These are phyloP conservation scores for Trisateles emortualis DNA, from an alignment of 2,888 invertebrate genomes.

Conservation along the genomic window DNA sequence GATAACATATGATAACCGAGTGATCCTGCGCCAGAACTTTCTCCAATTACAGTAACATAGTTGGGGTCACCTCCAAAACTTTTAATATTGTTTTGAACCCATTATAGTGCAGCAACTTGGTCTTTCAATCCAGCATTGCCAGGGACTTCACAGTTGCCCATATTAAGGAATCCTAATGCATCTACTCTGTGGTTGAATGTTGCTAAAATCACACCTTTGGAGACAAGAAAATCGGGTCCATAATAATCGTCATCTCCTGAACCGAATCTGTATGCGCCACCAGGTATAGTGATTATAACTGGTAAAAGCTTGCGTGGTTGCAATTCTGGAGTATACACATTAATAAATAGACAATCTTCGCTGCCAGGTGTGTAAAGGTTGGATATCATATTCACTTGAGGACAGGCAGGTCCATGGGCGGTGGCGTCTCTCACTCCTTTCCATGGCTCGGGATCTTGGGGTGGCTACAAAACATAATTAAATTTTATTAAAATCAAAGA, in stretches of 20 bases:
- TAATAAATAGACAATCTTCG: constrained; percentile 49
- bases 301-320: constrained; percentile 38
- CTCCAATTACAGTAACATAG: constrained; percentile 61
- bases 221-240: constrained; percentile 85
- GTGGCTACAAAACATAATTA: constrained; percentile 14
- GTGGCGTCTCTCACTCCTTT: constrained; percentile 17
- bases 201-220: constrained; percentile 81
- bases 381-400: constrained; percentile 15
- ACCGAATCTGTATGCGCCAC: constrained; percentile 61
- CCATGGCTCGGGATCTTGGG: constrained; percentile 19
- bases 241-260: constrained; percentile 75
- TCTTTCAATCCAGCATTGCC: constrained; percentile 87
- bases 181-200: constrained; percentile 86
- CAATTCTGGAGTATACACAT: constrained; percentile 20
- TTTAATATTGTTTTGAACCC: constrained; percentile 60
- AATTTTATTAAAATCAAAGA: neutral
- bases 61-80: constrained; percentile 60
- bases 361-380: constrained; percentile 22
- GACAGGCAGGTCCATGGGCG: constrained; percentile 20
- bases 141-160: constrained; percentile 83
- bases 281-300: constrained; percentile 70
- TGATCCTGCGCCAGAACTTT: constrained; percentile 62
- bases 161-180: constrained; percentile 84
- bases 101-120: constrained; percentile 60
- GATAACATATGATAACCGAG: constrained; percentile 56